Conservation (phyloP, 2,797 vertebrate genomes). For the Sebastes cheni region DNA sequence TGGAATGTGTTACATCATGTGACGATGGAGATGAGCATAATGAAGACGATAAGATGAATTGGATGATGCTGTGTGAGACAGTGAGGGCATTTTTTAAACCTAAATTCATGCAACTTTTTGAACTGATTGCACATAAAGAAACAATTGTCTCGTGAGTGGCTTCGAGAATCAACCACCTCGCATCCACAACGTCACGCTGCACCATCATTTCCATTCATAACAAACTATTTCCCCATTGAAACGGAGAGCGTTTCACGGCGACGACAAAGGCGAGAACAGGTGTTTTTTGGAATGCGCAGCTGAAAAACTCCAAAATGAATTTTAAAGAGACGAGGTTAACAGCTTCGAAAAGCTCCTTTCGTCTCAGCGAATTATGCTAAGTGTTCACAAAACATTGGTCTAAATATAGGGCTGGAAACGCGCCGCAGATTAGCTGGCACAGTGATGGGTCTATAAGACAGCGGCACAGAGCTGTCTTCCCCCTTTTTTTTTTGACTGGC, state of each 20-base stretch:
- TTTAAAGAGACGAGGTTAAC: slow-evolving; percentile 71
- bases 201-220: slow-evolving; percentile 38
- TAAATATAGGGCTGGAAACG: slow-evolving; percentile 76
- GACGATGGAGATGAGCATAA: slow-evolving; percentile 1
- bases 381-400: slow-evolving; percentile 77
- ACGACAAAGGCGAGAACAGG: slow-evolving; percentile 52
- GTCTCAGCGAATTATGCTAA: slow-evolving; percentile 76
- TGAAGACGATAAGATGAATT: not conserved
- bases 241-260: slow-evolving; percentile 4
- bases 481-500: slow-evolving; percentile 61
- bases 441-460: slow-evolving; percentile 74
- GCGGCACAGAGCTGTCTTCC: slow-evolving; percentile 58
- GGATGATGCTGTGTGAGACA: not conserved
- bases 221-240: slow-evolving; percentile 35
- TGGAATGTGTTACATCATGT: slow-evolving; percentile 4
- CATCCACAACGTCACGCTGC: slow-evolving; percentile 10
- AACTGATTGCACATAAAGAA: slow-evolving; percentile 11
- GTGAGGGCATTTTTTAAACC: not conserved
- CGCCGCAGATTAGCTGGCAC: slow-evolving; percentile 70
- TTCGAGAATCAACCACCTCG: slow-evolving; percentile 16
- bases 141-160: slow-evolving; percentile 1
- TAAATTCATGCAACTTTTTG: not conserved
- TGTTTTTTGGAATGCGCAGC: slow-evolving; percentile 48
- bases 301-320: slow-evolving; percentile 64
- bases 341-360: slow-evolving; percentile 72